Evolutionary conservation across 2,888 invertebrate genomes (phyloP), one percentile per base, ranked within the genome.

Genomic region (Caenorhabditis sulstoni): DNA sequence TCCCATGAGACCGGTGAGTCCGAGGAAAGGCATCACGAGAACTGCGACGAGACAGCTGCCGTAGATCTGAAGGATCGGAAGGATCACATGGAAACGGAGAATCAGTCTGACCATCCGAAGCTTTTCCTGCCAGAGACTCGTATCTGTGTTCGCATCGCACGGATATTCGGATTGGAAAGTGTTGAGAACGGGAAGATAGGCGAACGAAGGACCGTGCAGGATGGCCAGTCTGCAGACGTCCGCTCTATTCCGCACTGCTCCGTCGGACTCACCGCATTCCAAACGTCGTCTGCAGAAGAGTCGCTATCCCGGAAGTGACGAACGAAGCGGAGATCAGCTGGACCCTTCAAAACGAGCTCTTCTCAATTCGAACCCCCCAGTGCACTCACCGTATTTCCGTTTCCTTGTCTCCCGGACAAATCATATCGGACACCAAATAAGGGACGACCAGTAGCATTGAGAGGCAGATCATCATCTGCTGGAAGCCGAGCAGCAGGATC

Each of bases 141-240:
- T 55, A 29, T 70, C 53, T 1, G 65, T 65, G 11, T 58, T 47
- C 3, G 57, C 47, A 44, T 58, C 65, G 47, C 79, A 70, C 3
- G 74, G 67, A 45, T 67, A 75, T 5, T 35, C 53, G 23, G 79
- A 23, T 58, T 78, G 81, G 61, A 87, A 87, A 14, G 86, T 88
- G 14, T 84, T 53, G 0, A 88, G 61, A 20, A 89, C 83, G 1
- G 88, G 89, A 9, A 88, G 65, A 61, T 89, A 88, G 7, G 89
- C 88, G 59, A 88, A 89, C 1, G 87, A 86, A 3, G 88, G 87
- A 5, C 88, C 88, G 59, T 88, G 89, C 11, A 88, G 81, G 16
- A 88, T 81, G 3, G 86, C 86, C 9, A 88, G 67, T 37, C 88
- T 87, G 44, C 16, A 85, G 68, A 11, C 29, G 29, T 41, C 41